Percentiles rank a stretch among this genome's conserved stretches.
Conservation (phyloP, 1,140 invertebrate species). For the Agrypnia vestita region DNA sequence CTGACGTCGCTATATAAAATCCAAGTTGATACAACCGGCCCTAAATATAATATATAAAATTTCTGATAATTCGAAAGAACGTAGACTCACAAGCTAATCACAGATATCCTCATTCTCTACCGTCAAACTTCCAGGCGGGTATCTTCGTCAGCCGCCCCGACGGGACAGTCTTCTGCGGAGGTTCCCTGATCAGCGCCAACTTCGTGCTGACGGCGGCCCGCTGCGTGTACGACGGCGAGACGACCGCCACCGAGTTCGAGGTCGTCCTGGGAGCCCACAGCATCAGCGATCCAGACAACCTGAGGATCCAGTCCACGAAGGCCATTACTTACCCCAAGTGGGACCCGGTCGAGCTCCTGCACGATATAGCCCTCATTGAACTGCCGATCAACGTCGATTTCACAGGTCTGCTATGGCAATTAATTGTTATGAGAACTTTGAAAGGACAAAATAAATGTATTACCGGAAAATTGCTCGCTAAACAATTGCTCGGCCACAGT, state of each 20-base stretch:
- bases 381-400: conserved; percentile 70
- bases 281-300: conserved; percentile 67
- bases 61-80: too few relatives aligned
- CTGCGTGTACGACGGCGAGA: conserved; percentile 67
- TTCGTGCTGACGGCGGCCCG: conserved; percentile 77
- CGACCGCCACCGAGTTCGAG: conserved; percentile 54
- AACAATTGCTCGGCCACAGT: too few relatives aligned
- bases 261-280: conserved; percentile 72
- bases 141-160: conserved; percentile 52
- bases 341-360: conserved; percentile 66
- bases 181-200: conserved; percentile 73
- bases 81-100: too few relatives aligned
- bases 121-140: conserved; percentile 44
- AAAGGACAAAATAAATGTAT: too few relatives aligned
- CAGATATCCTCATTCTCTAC: too few relatives aligned
- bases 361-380: conserved; percentile 75
- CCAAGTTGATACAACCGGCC: too few relatives aligned
- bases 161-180: conserved; percentile 75
- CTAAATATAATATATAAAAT: too few relatives aligned
- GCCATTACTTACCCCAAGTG: conserved; percentile 71
- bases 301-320: conserved; percentile 63
- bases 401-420: conserved; percentile 65
- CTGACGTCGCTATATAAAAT: too few relatives aligned
- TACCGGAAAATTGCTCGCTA: too few relatives aligned
- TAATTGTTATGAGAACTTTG: too few relatives aligned